Conservation (phyloP, 2,888 invertebrate genomes). For the Agonopterix subpropinquella region DNA sequence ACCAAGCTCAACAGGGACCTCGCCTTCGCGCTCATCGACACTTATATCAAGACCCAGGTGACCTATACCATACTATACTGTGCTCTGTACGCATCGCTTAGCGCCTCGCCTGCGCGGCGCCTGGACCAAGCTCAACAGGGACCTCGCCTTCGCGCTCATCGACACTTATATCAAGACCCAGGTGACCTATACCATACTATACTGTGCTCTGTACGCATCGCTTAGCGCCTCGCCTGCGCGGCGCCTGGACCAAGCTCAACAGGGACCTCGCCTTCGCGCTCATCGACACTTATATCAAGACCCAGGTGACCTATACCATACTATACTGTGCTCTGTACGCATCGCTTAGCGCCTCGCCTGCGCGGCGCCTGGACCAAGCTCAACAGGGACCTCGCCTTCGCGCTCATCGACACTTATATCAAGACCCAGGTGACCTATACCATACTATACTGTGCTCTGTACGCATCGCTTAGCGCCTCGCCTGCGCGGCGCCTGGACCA, state of each 20-base stretch:
- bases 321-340: background rate
- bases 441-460: background rate
- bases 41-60: conserved; percentile 91
- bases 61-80: background rate
- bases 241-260: conserved; percentile 98
- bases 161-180: conserved; percentile 95
- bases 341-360: conserved; percentile 91
- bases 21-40: conserved; percentile 96
- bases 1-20: conserved; percentile 97
- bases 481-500: conserved; percentile 98
- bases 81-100: background rate
- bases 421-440: conserved; percentile 80
- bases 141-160: conserved; percentile 95
- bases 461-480: conserved; percentile 81
- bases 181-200: conserved; percentile 39
- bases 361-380: conserved; percentile 98
- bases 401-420: conserved; percentile 96
- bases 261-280: conserved; percentile 95
- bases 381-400: conserved; percentile 95
- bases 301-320: conserved; percentile 67
- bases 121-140: conserved; percentile 98
- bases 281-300: conserved; percentile 97
- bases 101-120: conserved; percentile 93
- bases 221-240: conserved; percentile 91
- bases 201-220: background rate